Base-by-base conservation (phyloP, 1,140 invertebrate species). In the Chrysopa pallens region DNA sequence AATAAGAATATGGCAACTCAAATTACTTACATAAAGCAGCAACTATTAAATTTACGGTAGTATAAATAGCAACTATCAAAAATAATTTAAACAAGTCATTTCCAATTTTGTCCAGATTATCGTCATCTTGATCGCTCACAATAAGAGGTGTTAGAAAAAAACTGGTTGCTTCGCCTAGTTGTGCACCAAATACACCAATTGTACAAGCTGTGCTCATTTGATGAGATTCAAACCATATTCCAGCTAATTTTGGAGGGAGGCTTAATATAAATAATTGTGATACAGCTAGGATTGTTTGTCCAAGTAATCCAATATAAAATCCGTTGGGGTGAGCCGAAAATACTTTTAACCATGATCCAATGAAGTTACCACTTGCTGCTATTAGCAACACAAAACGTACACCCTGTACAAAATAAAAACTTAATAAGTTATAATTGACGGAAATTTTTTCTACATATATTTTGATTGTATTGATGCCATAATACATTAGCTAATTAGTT, bases 271-370 rank as follows among this genome's bases (percentile, higher is more conserved):
- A 76, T n/a, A 81, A 69, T 48, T 63, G 59, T 6, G 74, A 72
- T 9, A 71, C 59, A 13, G 76, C 78, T 14, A 73, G 70, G 6
- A 84, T 56, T 6, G 73, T 74, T 53, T 84, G 80, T 15, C 73
- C 76, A 14, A 69, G 51, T 54, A 82, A 72, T 36, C 70, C 69
- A 4, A 80, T 51, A 43, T 61, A 64, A 58, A 80, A 84, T 15
- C 64, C 57, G 45, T 73, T 63, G 11, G 67, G 69, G 6, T 56
- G 43, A 2, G 73, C 60, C 23, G 73, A 71, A 27, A 66, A 58
- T 52, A 74, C 62, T 64, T 87, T 87, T 38, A 87, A 64, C 73
- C 76, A 82, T 1, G 79, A 71, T 6, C 81, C 83, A 1, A 74
- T 42, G 28, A 68, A 69, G 8, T 46, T 52, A 38, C 52, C 54